A percentile compares a stretch with the other conserved stretches of the same genome.
Conservation (phyloP, 2,888 invertebrate genomes). For the Leptogaster cylindrica region DNA sequence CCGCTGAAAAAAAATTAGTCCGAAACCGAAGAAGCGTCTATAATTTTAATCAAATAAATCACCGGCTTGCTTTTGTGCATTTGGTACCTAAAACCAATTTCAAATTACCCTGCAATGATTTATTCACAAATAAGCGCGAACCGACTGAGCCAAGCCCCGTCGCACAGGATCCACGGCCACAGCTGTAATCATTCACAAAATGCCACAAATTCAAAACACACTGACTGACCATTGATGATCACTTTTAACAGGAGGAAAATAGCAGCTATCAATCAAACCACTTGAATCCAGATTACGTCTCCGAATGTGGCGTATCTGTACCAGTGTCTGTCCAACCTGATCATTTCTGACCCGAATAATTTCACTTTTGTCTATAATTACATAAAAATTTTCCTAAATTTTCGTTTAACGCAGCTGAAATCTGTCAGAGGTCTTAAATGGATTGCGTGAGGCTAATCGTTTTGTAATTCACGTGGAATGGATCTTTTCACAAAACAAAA, state of each 20-base stretch:
- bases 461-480: slow-evolving; percentile 41
- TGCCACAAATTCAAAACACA: neutral
- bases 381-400: slow-evolving; percentile 47
- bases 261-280: slow-evolving; percentile 45
- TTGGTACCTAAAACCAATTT: slow-evolving; percentile 12
- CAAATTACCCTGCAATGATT: slow-evolving; percentile 36
- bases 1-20: slow-evolving; percentile 15
- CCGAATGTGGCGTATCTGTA: neutral
- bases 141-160: neutral
- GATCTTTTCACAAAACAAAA: slow-evolving; percentile 12
- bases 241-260: slow-evolving; percentile 44
- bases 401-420: slow-evolving; percentile 44
- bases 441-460: slow-evolving; percentile 47
- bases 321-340: slow-evolving; percentile 12
- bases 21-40: slow-evolving; percentile 43
- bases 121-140: slow-evolving; percentile 36
- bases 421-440: slow-evolving; percentile 44
- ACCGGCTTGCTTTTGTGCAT: slow-evolving; percentile 19
- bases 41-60: slow-evolving; percentile 48
- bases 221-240: slow-evolving; percentile 34
- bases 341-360: slow-evolving; percentile 41
- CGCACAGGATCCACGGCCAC: neutral
- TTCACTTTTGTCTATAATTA: slow-evolving; percentile 47
- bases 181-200: slow-evolving; percentile 18
- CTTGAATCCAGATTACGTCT: slow-evolving; percentile 40